A percentile compares a stretch with the other conserved stretches of the same genome.
Evolutionary conservation across 2,888 invertebrate genomes (phyloP).

Genomic region (Drosophila seclusa): DNA sequence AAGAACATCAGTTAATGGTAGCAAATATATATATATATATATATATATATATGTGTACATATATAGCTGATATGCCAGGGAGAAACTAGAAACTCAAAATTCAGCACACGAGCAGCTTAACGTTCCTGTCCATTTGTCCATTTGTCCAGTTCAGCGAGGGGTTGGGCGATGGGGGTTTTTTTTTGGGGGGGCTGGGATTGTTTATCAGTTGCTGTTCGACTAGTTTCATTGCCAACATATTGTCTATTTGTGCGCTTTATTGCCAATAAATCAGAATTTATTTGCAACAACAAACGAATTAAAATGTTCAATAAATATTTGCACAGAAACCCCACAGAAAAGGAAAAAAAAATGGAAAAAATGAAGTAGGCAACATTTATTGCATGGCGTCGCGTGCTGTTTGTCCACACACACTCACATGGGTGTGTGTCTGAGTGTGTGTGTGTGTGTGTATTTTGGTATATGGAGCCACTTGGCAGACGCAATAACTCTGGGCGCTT

Average conservation of each 20-base stretch:
- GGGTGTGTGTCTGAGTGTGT: slow-evolving; percentile 9
- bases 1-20: slow-evolving; percentile 6
- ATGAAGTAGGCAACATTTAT: slow-evolving; percentile 65
- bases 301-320: slow-evolving; percentile 85
- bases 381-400: slow-evolving; percentile 35
- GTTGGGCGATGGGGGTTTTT: background rate
- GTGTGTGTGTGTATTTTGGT: slow-evolving; percentile 7
- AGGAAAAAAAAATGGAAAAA: slow-evolving; percentile 1
- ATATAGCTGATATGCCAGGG: background rate
- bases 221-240: slow-evolving; percentile 66
- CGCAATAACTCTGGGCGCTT: slow-evolving; percentile 69
- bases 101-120: slow-evolving; percentile 66
- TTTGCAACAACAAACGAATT: slow-evolving; percentile 85
- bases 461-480: slow-evolving; percentile 58
- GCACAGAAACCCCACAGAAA: slow-evolving; percentile 59
- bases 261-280: slow-evolving; percentile 85
- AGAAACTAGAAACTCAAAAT: slow-evolving; percentile 53
- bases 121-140: slow-evolving; percentile 53
- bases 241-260: slow-evolving; percentile 82
- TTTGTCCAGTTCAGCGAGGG: slow-evolving; percentile 44
- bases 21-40: background rate
- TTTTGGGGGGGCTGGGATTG: background rate
- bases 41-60: background rate
- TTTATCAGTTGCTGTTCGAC: slow-evolving; percentile 49
- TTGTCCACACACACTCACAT: slow-evolving; percentile 4